Evolutionary conservation across 1,140 invertebrate species (phyloP).

Genomic region (Drosophila arawakana): DNA sequence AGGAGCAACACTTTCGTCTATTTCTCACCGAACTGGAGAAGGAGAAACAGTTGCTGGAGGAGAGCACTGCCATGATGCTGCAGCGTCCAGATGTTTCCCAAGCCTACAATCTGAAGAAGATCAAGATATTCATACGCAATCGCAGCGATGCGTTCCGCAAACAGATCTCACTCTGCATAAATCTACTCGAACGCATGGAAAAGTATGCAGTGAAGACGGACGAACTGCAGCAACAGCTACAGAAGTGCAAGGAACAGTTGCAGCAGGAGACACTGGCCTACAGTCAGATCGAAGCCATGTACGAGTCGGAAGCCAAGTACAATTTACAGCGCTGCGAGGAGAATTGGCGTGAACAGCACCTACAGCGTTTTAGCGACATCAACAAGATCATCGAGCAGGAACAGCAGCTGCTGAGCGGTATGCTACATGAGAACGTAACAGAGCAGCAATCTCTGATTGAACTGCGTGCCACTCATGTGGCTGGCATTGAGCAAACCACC

Average conservation of each 20-base stretch:
- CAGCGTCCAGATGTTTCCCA: conserved; percentile 39
- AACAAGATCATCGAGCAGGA: conserved; percentile 60
- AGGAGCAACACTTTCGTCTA: conserved; percentile 64
- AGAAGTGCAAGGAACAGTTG: conserved; percentile 59
- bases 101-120: conserved; percentile 73
- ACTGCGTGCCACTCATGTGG: conserved; percentile 82
- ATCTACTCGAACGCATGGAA: conserved; percentile 67
- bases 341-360: conserved; percentile 67
- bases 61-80: conserved; percentile 56
- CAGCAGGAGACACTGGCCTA: conserved; percentile 56
- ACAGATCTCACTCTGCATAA: conserved; percentile 66
- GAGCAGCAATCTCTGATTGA: conserved; percentile 81
- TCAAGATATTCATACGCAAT: conserved; percentile 75
- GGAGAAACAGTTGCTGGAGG: conserved; percentile 68
- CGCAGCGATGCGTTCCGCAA: conserved; percentile 74
- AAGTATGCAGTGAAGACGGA: conserved; percentile 56
- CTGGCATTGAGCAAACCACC: conserved; percentile 84
- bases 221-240: conserved; percentile 42
- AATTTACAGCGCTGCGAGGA: conserved; percentile 70
- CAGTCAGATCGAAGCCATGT: conserved; percentile 77
- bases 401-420: conserved; percentile 43
- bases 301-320: conserved; percentile 82
- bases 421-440: conserved; percentile 76
- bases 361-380: conserved; percentile 61
- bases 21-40: conserved; percentile 66